phyloP scores from a whole-genome alignment of 1,140 invertebrate species.

The Dryas iulia region DNA sequence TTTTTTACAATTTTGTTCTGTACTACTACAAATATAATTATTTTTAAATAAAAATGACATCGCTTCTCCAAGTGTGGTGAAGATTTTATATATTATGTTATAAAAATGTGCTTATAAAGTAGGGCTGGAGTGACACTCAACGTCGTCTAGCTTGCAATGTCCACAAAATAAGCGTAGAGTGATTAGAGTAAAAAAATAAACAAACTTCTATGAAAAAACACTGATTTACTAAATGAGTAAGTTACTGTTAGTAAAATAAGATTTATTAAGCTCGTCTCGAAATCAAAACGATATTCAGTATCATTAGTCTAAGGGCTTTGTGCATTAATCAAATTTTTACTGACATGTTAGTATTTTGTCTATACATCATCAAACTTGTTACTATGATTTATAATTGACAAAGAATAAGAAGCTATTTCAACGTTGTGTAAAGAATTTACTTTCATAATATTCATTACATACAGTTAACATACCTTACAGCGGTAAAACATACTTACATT shows the following conservation, averaged over 20 bases:
- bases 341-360: conserved; percentile 31
- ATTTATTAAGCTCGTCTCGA: conserved; percentile 52
- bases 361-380: conserved; percentile 22
- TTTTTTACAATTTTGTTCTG: too few species aligned
- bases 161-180: too few species aligned
- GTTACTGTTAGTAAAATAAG: conserved; percentile 27
- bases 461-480: background rate
- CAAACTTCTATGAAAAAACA: too few species aligned
- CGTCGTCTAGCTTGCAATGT: too few species aligned
- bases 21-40: too few species aligned
- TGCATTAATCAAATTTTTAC: conserved; percentile 49
- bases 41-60: too few species aligned
- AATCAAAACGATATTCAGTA: conserved; percentile 46
- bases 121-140: too few species aligned
- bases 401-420: background rate
- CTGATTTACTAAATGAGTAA: too few species aligned
- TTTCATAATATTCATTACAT: background rate
- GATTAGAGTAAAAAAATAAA: too few species aligned
- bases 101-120: too few species aligned
- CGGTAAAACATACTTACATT: background rate
- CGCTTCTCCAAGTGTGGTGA: too few species aligned
- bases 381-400: conserved; percentile 18
- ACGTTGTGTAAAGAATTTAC: background rate
- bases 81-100: too few species aligned
- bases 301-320: conserved; percentile 55